Evolutionary conservation across 92 coral and sea anemone species (phyloP).

Genomic region (Pocillopora meandrina): DNA sequence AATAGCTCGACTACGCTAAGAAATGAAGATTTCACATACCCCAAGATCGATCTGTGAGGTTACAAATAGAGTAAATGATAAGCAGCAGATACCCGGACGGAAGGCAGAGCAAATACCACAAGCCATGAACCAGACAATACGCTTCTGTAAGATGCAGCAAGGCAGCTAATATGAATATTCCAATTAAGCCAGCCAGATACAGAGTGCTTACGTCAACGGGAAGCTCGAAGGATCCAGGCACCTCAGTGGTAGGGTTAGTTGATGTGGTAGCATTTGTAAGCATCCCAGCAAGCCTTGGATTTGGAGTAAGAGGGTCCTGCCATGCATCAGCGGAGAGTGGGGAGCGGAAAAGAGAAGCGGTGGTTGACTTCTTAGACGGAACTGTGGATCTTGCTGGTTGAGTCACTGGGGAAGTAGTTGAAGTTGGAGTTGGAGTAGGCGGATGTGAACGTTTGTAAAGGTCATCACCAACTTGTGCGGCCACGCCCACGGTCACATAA

Average conservation of each 20-base stretch:
- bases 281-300: neutral
- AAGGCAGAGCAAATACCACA: constrained; percentile 88
- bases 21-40: constrained; percentile 53
- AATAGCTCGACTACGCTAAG: neutral
- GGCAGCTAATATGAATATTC: constrained; percentile 69
- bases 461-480: constrained; percentile 56
- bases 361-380: no score
- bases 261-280: neutral
- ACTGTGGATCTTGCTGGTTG: neutral
- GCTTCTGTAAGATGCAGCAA: constrained; percentile 82
- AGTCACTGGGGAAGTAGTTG: neutral
- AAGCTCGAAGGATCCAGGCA: neutral
- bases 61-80: constrained; percentile 86
- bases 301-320: neutral
- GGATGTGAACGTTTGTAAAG: constrained; percentile 5
- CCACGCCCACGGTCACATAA: constrained; percentile 69
- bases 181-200: constrained; percentile 72
- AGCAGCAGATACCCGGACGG: constrained; percentile 94
- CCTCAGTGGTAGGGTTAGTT: neutral
- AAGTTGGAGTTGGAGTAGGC: constrained; percentile 8
- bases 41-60: constrained; percentile 96
- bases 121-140: constrained; percentile 70
- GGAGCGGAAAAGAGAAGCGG: no score
- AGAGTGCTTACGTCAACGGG: constrained; percentile 77
- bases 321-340: no score